Evolutionary conservation across 1,140 invertebrate species (phyloP), one percentile per base, ranked within the genome.

Genomic region (Oryctes rhinoceros): DNA sequence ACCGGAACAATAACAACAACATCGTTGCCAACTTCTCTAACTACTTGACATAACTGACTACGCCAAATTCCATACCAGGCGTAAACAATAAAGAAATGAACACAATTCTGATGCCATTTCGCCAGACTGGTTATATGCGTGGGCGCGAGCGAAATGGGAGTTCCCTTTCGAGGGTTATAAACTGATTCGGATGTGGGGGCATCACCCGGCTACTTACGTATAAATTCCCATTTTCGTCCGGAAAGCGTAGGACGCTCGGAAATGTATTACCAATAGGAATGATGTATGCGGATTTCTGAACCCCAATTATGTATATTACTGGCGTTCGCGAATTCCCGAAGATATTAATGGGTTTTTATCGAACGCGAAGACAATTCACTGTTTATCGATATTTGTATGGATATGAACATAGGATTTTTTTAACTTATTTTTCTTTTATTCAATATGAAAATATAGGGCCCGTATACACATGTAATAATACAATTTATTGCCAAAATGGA

Each of bases 31-130:
- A 35, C 65, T 67, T 67, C 49, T 3, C 13, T 15, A 67, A 67
- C 30, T 11, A 35, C 20, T 67, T 30, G 65, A 35, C 65, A 67
- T 24, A 67, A 10, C 65, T 6, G 65, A 6, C 65, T 67, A 67
- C 65, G 65, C n/a, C 9, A 24, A 4, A 35, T 67, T 67, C 65
- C 65, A 67, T 35, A 24, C 20, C 10, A 4, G 11, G 4, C 18
- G 20, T 67, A 67, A 67, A 67, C 65, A 67, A 67, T 67, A 35
- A 67, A 24, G 65, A 24, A 30, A 30, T 67, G 13, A 53, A 53
- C 13, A 53, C 49, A 53, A 53, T 53, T 53, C 49, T 13, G 49
- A 13, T 15, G 49, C 49, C 9, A 10, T 44, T 44, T 10, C 39
- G 39, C 39, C 5, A 44, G 5, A 15, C 49, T 13, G 49, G 9